A percentile compares a stretch with the other conserved stretches of the same genome.
These are phyloP conservation scores for Aleiodes leptofemur DNA, from an alignment of 2,888 invertebrate species.

Conservation along the genomic window DNA sequence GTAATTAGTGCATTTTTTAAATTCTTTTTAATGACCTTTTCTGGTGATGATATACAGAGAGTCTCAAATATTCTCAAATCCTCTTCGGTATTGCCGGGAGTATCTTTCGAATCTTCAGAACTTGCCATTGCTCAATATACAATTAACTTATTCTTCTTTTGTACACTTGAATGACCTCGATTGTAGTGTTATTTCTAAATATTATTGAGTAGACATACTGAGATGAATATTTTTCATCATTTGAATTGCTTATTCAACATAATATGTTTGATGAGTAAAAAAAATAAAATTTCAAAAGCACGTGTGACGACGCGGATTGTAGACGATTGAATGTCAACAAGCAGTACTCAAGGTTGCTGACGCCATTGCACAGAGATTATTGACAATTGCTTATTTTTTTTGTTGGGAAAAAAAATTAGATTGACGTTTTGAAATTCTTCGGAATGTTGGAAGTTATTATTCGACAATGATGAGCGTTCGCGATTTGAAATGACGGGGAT, in stretches of 20 bases:
- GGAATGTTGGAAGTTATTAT: no score
- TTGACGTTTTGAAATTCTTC: no score
- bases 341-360: slow-evolving; percentile 51
- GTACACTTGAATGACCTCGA: background rate
- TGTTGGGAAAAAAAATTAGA: background rate
- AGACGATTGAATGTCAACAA: slow-evolving; percentile 59
- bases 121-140: slow-evolving; percentile 52
- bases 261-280: slow-evolving; percentile 27
- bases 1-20: background rate
- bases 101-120: slow-evolving; percentile 61
- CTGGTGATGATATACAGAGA: slow-evolving; percentile 79
- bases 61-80: slow-evolving; percentile 87
- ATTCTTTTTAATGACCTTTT: slow-evolving; percentile 74
- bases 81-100: slow-evolving; percentile 78
- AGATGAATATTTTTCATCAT: slow-evolving; percentile 6
- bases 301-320: slow-evolving; percentile 30
- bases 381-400: background rate
- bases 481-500: no score
- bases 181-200: background rate
- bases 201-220: background rate
- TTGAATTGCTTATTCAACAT: slow-evolving; percentile 30
- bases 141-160: background rate
- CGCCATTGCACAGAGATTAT: slow-evolving; percentile 56
- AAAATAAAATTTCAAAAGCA: background rate
- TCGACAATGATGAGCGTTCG: no score